phyloP scores from a whole-genome alignment of 2,888 invertebrate genomes.

The Drosophila pseudotalamancana region DNA sequence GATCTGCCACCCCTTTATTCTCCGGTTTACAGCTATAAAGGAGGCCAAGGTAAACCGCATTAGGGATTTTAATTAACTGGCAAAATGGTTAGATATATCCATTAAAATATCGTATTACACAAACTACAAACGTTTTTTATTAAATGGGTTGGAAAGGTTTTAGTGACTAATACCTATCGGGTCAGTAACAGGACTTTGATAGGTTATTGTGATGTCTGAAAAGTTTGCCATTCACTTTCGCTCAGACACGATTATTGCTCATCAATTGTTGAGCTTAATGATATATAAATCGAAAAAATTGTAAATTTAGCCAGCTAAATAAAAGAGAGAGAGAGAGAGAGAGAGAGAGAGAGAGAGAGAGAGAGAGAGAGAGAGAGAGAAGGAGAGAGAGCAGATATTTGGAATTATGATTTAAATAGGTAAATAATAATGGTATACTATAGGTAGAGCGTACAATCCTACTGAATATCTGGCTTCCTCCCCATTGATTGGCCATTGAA shows the following conservation, averaged over 20 bases:
- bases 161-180: conserved; percentile 37
- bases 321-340: too few relatives aligned
- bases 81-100: conserved; percentile 65
- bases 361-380: too few relatives aligned
- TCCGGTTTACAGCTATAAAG: conserved; percentile 1
- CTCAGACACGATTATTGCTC: too few relatives aligned
- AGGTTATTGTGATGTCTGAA: not conserved
- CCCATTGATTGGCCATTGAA: conserved; percentile 57
- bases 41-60: conserved; percentile 63
- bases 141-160: conserved; percentile 54
- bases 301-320: too few relatives aligned
- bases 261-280: too few relatives aligned
- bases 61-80: conserved; percentile 72
- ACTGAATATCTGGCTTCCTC: conserved; percentile 12
- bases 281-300: too few relatives aligned
- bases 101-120: conserved; percentile 82
- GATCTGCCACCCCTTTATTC: conserved; percentile 54
- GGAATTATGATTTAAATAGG: too few relatives aligned
- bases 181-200: conserved; percentile 10
- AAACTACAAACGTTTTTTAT: conserved; percentile 23
- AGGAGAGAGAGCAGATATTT: not conserved
- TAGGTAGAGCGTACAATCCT: too few relatives aligned
- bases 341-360: too few relatives aligned
- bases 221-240: too few relatives aligned
- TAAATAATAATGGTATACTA: too few relatives aligned